Evolutionary conservation across 2,888 invertebrate genomes (phyloP), one percentile per base, ranked within the genome.

Genomic region (Melipona bicolor): DNA sequence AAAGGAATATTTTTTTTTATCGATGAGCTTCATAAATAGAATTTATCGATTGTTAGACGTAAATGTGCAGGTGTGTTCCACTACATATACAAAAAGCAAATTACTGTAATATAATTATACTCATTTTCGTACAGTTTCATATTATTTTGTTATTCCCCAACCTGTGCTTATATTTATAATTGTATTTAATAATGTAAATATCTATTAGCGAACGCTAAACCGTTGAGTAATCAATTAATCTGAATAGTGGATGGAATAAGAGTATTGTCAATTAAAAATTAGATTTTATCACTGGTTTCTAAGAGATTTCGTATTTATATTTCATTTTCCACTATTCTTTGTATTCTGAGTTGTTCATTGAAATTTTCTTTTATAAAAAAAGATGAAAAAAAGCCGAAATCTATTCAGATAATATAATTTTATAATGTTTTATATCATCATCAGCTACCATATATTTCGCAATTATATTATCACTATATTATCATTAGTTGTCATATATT

Each of bases 261-360:
- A 90, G 91, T 90, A 90, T 90, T 90, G 91, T 91, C 90, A 70
- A 88, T 87, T 88, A 88, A 90, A 91, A 90, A 91, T 85, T 88
- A 88, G 87, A 79, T 84, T n/a, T n/a, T 81, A 85, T 74, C 82
- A 75, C 69, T 72, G 62, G 71, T 71, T 70, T 62, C 56, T 36
- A 49, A 13, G 67, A 65, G 69, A 65, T 64, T 77, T 80, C 71
- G 50, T 70, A 67, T 81, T 77, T 50, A 68, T n/a, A 59, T 62
- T 69, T 70, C 75, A 70, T 82, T 78, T 65, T 87, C 87, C 82
- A 83, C 80, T 87, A 86, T 79, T 82, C 82, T 79, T 24, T 67
- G 49, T 32, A 4, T 56, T 50, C 24, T 15, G 56, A 62, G 32
- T 24, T 67, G 24, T 81, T 61, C 21, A 65, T 50, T 70, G 36